Evolutionary conservation across 2,113 vertebrate species (phyloP).

Genomic region (Blennius ocellaris): DNA sequence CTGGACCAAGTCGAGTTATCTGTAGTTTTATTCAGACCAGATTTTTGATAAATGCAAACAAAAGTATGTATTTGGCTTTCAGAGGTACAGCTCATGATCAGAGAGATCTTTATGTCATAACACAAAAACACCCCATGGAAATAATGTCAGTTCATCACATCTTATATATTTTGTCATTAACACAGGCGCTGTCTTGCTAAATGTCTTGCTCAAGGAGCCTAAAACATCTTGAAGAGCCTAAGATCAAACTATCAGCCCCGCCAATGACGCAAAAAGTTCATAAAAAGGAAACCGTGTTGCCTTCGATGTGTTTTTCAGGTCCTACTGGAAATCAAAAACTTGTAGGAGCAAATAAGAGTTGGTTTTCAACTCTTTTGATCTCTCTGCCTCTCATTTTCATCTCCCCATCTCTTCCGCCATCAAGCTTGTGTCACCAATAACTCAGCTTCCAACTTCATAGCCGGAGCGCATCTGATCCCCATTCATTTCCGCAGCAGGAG

Average conservation of each 20-base stretch:
- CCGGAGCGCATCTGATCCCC: constrained; percentile 67
- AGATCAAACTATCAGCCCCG: not conserved
- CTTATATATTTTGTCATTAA: too few relatives aligned
- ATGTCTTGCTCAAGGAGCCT: not conserved
- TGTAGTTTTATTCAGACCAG: too few relatives aligned
- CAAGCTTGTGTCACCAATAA: constrained; percentile 55
- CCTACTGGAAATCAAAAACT: constrained; percentile 37
- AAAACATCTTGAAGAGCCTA: not conserved
- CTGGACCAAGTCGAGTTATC: too few relatives aligned
- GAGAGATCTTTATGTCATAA: not conserved
- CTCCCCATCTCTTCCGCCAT: constrained; percentile 26
- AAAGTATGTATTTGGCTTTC: not conserved
- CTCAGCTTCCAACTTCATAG: constrained; percentile 66
- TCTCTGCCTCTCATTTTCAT: constrained; percentile 43
- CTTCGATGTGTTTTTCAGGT: constrained; percentile 23
- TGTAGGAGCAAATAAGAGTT: constrained; percentile 19
- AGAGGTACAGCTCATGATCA: not conserved
- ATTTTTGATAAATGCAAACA: too few relatives aligned
- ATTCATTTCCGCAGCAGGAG: constrained; percentile 76
- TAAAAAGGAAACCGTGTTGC: not conserved
- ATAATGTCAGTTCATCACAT: not conserved
- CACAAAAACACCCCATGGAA: not conserved
- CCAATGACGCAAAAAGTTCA: not conserved
- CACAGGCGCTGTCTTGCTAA: too few relatives aligned
- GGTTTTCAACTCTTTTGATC: constrained; percentile 42